Evolutionary conservation across 2,888 invertebrate genomes (phyloP).

Genomic region (Tolmerus cingulatus): DNA sequence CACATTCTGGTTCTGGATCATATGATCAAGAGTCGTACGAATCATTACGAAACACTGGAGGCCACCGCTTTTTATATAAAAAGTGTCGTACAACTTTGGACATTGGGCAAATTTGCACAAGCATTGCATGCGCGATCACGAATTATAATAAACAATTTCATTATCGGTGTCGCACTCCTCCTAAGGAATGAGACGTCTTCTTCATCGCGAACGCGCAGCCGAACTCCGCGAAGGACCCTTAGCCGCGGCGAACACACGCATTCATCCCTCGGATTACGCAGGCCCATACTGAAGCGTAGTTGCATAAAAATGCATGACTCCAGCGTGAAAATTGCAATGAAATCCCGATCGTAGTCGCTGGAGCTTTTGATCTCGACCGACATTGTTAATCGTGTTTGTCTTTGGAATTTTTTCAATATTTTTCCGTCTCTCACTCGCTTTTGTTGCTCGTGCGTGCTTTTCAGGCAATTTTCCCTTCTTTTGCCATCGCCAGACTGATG

Average conservation of each 20-base stretch:
- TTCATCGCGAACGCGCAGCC: background rate
- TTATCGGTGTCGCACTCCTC: background rate
- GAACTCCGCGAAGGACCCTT: background rate
- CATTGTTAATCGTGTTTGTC: conserved; percentile 42
- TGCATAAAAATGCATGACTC: conserved; percentile 42
- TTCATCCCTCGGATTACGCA: background rate
- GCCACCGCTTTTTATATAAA: background rate
- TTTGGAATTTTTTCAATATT: conserved; percentile 39
- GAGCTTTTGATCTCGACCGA: conserved; percentile 43
- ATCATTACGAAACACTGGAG: conserved; percentile 24
- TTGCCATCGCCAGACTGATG: background rate
- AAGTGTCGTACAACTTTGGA: background rate
- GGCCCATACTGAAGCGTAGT: conserved; percentile 7
- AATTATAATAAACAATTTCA: background rate
- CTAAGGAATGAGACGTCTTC: background rate
- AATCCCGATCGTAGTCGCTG: conserved; percentile 43
- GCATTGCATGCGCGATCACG: background rate
- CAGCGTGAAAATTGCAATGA: conserved; percentile 51
- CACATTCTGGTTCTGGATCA: conserved; percentile 32
- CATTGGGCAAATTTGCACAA: background rate
- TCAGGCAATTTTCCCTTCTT: conserved; percentile 31
- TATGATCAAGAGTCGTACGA: background rate
- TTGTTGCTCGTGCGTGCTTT: conserved; percentile 30
- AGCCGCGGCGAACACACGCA: background rate
- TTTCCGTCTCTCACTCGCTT: conserved; percentile 31